Conservation (phyloP, 2,888 invertebrate species). For the Argyra leucocephala region DNA sequence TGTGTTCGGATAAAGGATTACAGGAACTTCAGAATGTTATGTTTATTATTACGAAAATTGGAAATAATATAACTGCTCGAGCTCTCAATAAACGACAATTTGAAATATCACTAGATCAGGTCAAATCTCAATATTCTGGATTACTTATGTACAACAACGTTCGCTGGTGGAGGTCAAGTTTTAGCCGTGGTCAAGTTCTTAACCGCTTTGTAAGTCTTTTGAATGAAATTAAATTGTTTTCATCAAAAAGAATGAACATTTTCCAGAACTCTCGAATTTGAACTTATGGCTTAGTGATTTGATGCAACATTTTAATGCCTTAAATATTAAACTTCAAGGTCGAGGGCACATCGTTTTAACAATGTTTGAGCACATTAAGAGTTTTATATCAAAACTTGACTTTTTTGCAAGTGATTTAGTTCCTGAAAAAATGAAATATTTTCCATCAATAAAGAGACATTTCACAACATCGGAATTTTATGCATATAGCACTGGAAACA, state of each 20-base stretch:
- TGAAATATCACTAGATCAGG: constrained; percentile 12
- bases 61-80: constrained; percentile 14
- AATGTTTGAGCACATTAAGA: no score
- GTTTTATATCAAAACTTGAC: no score
- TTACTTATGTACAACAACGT: background rate
- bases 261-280: constrained; percentile 10
- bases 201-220: background rate
- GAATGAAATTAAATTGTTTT: background rate
- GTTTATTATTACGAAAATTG: constrained; percentile 7
- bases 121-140: constrained; percentile 12
- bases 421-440: no score
- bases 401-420: no score
- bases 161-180: no score
- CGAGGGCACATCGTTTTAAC: background rate
- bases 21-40: no score
- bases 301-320: constrained; percentile 16
- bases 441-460: no score
- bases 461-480: no score
- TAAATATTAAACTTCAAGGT: constrained; percentile 15
- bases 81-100: constrained; percentile 13
- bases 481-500: no score
- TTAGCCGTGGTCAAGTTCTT: background rate
- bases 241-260: constrained; percentile 3
- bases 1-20: background rate
- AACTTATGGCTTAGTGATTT: constrained; percentile 18